Evolutionary conservation across 1,140 invertebrate genomes (phyloP).

Genomic region (Zaprionus lachaisei): DNA sequence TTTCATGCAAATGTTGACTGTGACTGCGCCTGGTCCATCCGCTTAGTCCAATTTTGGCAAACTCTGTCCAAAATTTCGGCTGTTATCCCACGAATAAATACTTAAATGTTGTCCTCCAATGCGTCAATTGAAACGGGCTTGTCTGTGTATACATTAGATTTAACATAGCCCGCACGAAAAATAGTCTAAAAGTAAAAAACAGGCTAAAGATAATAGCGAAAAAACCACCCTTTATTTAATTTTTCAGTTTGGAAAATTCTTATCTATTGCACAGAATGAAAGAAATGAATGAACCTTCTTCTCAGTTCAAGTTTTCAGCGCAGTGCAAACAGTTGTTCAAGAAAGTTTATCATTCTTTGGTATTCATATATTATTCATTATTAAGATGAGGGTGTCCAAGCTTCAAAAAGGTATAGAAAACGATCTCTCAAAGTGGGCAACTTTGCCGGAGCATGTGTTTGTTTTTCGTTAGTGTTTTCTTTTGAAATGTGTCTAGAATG

Average conservation of each 20-base stretch:
- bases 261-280: neutral
- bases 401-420: neutral
- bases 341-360: neutral
- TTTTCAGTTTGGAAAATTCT: neutral
- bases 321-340: neutral
- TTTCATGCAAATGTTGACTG: no score
- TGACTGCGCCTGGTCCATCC: no score
- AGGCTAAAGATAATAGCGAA: no score
- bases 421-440: neutral
- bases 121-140: no score
- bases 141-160: no score
- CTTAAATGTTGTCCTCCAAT: no score
- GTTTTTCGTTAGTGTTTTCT: neutral
- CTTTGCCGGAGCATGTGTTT: conserved; percentile 6
- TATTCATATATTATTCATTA: neutral
- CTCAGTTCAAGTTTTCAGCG: neutral
- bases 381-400: neutral
- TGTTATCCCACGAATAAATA: no score
- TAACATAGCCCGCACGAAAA: no score
- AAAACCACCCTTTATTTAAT: neutral
- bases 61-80: no score
- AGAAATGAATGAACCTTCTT: neutral
- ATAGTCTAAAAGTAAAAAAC: no score
- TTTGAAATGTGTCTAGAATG: conserved; percentile 22
- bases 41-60: no score